These are phyloP conservation scores for Synodontis membranacea DNA, from an alignment of 2,113 vertebrate genomes.

Conservation along the genomic window DNA sequence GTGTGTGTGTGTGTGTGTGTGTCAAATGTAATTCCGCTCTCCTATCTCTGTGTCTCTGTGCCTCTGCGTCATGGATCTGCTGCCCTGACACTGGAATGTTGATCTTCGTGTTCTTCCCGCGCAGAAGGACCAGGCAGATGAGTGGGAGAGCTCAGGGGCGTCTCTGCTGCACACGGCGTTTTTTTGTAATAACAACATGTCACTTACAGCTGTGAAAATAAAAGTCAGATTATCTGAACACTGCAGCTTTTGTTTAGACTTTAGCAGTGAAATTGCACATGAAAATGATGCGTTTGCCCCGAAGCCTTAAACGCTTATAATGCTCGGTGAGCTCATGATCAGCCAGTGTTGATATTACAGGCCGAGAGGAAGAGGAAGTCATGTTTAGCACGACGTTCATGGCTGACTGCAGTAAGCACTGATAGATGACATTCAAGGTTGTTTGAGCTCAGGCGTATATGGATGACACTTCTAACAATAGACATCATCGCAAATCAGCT, in stretches of 20 bases:
- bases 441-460: background rate
- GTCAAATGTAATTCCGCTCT: constrained; percentile 1
- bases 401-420: background rate
- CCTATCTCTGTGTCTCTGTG: background rate
- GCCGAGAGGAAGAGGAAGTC: background rate
- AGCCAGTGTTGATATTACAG: constrained; percentile 41
- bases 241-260: constrained; percentile 4
- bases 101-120: constrained; percentile 14
- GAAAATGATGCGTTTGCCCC: background rate
- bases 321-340: constrained; percentile 27
- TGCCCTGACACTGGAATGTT: constrained; percentile 22
- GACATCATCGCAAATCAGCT: background rate
- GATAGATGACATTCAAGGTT: background rate
- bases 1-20: background rate
- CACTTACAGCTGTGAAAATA: constrained; percentile 26
- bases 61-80: background rate
- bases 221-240: background rate
- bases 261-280: background rate
- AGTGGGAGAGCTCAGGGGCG: background rate
- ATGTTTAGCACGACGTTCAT: too few species aligned
- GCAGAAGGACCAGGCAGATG: background rate
- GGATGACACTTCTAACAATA: background rate
- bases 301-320: background rate
- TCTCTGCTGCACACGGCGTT: background rate
- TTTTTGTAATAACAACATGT: constrained; percentile 13